Evolutionary conservation across 2,113 vertebrate species (phyloP), one percentile per base, ranked within the genome.

Genomic region (Chaenocephalus aceratus): DNA sequence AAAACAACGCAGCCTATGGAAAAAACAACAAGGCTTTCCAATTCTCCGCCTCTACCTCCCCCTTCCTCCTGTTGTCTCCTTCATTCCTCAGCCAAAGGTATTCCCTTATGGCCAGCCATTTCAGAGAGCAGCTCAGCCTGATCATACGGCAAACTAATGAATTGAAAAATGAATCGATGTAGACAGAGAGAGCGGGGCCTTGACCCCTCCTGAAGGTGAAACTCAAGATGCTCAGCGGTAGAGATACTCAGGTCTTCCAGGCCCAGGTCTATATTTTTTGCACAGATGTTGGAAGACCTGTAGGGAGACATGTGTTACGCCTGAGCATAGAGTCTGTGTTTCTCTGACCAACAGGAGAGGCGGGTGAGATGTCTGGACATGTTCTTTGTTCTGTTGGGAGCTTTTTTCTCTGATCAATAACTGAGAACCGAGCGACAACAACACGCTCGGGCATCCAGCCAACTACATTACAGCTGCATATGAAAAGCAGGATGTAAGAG

Each of bases 121-220:
- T 93, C 89, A 93, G 88, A 82, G 90, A 93, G 90, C 89, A 91
- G 91, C 92, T 93, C 93, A 83, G 88, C 84, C 91, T 86, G 93
- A 95, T 94, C 91, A 94, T 93, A 94, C 91, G 72, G 91, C 91
- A 91, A 92, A 91, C 89, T 92, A 95, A 95, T 94, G 93, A 95
- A 94, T 94, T 94, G 94, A 94, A 94, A 94, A 93, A 94, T 92
- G 91, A 95, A 94, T 95, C 91, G 85, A 94, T 94, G 93, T 85
- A 84, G 93, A 91, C 88, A 85, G 92, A 90, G 90, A 90, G 93
- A 91, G 91, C 85, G 64, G 89, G 89, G 91, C 90, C 91, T 90
- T 88, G 93, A 94, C 91, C 93, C 91, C 90, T 93, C 89, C 92
- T 91, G 92, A 95, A 95, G 94, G 92, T 94, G 93, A 95, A 94